Evolutionary conservation across 2,797 vertebrate species (phyloP).

Genomic region (Sylvilagus floridanus): DNA sequence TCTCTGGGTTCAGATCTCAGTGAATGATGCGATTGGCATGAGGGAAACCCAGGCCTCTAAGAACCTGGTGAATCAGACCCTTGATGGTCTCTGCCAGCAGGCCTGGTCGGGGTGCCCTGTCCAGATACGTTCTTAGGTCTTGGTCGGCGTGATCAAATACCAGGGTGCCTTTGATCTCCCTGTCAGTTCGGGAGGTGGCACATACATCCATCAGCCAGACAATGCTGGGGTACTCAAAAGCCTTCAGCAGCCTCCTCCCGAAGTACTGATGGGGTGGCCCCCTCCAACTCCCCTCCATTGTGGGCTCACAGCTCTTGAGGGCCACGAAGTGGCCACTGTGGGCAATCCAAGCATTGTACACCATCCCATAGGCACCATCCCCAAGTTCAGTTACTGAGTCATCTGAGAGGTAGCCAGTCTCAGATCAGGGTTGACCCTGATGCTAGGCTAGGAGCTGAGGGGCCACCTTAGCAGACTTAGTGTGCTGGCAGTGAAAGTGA

Average conservation of each 20-base stretch:
- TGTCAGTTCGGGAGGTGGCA: constrained; percentile 92
- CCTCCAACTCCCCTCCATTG: constrained; percentile 90
- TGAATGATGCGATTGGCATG: constrained; percentile 93
- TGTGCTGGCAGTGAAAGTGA: not conserved
- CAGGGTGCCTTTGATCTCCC: constrained; percentile 96
- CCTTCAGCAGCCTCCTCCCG: constrained; percentile 93
- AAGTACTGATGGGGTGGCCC: constrained; percentile 93
- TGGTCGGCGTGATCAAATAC: constrained; percentile 98
- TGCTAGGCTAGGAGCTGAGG: too few relatives aligned
- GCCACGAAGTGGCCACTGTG: constrained; percentile 96
- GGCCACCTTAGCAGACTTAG: not conserved
- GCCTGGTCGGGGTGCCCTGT: constrained; percentile 92
- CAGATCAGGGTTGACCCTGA: constrained; percentile 53
- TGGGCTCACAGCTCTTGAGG: constrained; percentile 94
- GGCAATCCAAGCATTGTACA: constrained; percentile 94
- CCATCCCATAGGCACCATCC: constrained; percentile 95
- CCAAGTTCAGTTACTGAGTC: constrained; percentile 96
- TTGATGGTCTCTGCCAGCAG: constrained; percentile 90
- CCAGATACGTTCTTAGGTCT: constrained; percentile 94
- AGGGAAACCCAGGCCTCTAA: constrained; percentile 94
- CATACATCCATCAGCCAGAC: constrained; percentile 96
- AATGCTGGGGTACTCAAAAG: constrained; percentile 96
- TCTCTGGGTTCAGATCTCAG: constrained; percentile 96
- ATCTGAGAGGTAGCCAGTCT: constrained; percentile 80
- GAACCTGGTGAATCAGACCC: constrained; percentile 94